phyloP scores from a whole-genome alignment of 2,113 vertebrate genomes.

The Malurus melanocephalus region DNA sequence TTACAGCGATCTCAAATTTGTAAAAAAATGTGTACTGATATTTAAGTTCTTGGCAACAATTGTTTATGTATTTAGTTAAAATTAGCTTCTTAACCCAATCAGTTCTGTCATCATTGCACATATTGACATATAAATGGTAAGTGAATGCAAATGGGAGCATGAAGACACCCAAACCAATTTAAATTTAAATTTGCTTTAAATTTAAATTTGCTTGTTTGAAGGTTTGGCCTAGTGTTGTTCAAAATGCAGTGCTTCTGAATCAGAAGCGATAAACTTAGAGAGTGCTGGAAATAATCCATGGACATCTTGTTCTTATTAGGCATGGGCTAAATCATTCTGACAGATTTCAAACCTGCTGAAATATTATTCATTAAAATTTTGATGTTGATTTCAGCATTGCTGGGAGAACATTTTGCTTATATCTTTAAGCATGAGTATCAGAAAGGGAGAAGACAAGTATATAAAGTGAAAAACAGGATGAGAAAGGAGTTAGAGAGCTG shows the following conservation, averaged over 20 bases:
- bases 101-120: background rate
- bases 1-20: background rate
- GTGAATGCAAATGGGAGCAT: background rate
- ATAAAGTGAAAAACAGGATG: background rate
- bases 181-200: background rate
- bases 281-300: conserved; percentile 34
- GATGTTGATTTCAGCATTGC: background rate
- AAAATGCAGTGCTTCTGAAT: conserved; percentile 33
- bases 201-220: background rate
- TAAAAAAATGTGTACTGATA: background rate
- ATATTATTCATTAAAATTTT: conserved; percentile 7
- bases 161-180: background rate
- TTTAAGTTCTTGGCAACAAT: background rate
- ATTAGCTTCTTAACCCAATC: background rate
- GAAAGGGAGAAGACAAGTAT: background rate
- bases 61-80: background rate
- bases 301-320: conserved; percentile 43
- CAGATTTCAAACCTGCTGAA: conserved; percentile 36
- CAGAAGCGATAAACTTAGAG: background rate
- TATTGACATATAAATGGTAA: background rate
- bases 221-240: background rate
- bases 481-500: background rate
- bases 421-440: background rate
- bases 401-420: background rate
- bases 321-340: conserved; percentile 8